Conservation (phyloP, 2,113 vertebrate species). For the Vicugna pacos region DNA sequence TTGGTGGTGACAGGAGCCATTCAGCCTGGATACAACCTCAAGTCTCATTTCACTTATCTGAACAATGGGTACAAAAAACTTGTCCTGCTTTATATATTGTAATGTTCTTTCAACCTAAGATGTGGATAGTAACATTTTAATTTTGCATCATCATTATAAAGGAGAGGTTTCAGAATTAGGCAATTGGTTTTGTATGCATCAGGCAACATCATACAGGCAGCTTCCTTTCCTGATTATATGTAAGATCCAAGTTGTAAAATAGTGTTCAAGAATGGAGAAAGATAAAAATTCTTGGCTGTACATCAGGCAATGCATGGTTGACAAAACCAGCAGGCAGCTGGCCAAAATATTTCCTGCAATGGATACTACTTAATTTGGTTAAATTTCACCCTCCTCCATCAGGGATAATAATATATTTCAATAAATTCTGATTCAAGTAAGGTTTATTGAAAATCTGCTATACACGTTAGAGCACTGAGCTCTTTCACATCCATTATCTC, state of each 20-base stretch:
- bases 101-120: not conserved
- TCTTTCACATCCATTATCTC: not conserved
- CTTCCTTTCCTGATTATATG: not conserved
- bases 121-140: not conserved
- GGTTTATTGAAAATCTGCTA: not conserved
- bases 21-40: not conserved
- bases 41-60: not conserved
- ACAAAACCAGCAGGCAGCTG: not conserved
- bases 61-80: not conserved
- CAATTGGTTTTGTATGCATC: not conserved
- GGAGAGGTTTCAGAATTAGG: not conserved
- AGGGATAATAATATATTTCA: not conserved
- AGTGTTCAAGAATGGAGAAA: not conserved
- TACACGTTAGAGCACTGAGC: fast-evolving
- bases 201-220: not conserved
- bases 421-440: not conserved
- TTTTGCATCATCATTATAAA: not conserved
- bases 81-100: not conserved
- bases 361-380: not conserved
- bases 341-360: not conserved
- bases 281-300: not conserved
- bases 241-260: not conserved
- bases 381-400: not conserved
- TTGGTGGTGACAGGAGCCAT: not conserved
- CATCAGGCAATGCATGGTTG: not conserved